phyloP scores from a whole-genome alignment of 1,140 invertebrate species.

The Phthorimaea operculella region DNA sequence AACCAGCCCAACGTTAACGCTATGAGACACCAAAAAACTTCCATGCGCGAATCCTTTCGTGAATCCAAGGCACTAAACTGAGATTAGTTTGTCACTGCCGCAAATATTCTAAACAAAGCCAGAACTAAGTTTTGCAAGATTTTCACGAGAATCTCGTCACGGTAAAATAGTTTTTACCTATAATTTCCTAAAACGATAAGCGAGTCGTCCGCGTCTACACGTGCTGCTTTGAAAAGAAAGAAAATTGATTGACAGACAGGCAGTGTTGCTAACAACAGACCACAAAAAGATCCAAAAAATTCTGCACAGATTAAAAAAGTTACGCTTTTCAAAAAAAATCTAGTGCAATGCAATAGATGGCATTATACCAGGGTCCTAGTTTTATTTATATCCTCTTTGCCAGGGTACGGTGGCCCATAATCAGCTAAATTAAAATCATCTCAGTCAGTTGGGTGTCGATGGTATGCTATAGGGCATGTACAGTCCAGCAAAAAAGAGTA shows the following conservation, averaged over 20 bases:
- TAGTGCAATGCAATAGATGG: too few relatives aligned
- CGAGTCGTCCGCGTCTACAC: conserved; percentile 56
- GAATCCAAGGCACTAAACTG: not conserved
- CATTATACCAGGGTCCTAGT: too few relatives aligned
- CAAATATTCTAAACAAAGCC: not conserved
- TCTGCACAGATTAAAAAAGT: too few relatives aligned
- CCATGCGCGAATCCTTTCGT: not conserved
- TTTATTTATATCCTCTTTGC: too few relatives aligned
- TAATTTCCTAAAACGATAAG: conserved; percentile 36
- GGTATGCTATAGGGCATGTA: too few relatives aligned
- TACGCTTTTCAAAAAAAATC: too few relatives aligned
- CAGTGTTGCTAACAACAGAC: too few relatives aligned
- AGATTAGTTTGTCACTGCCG: not conserved
- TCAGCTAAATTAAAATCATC: too few relatives aligned
- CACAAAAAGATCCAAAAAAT: too few relatives aligned
- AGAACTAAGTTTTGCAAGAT: not conserved
- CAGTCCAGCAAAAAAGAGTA: too few relatives aligned
- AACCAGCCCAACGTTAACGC: not conserved
- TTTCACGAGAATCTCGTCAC: not conserved
- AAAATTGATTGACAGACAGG: conserved; percentile 9
- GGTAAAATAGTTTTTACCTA: conserved; percentile 30
- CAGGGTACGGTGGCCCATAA: too few relatives aligned
- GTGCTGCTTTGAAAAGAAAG: conserved; percentile 56
- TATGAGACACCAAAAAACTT: not conserved
- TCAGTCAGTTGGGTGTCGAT: too few relatives aligned